Conservation (phyloP, 1,140 invertebrate genomes). For the Berghia stephanieae region DNA sequence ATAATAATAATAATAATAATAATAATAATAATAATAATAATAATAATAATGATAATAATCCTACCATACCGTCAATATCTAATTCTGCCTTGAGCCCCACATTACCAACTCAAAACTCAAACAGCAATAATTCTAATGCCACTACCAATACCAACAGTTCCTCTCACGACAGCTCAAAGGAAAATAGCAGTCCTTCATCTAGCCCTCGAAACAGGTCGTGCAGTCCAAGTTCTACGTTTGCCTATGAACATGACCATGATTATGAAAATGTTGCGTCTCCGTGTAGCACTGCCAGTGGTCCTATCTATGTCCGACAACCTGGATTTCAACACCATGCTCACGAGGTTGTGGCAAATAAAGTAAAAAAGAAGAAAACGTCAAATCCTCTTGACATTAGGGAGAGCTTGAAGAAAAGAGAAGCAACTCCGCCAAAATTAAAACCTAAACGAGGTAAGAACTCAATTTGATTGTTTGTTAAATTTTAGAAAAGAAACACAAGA, state of each 20-base stretch:
- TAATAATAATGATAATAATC: no score
- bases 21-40: no score
- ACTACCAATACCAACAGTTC: neutral
- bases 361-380: conserved; percentile 59
- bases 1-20: no score
- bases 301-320: conserved; percentile 65
- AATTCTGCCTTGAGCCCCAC: no score
- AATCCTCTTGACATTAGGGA: conserved; percentile 45
- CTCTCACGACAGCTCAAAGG: neutral
- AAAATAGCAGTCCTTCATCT: conserved; percentile 21
- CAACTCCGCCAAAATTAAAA: conserved; percentile 59
- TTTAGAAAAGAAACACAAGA: no score
- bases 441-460: conserved; percentile 54
- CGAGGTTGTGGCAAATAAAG: conserved; percentile 49
- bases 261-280: conserved; percentile 63
- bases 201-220: conserved; percentile 19
- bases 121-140: neutral
- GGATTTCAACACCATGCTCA: conserved; percentile 66
- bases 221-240: conserved; percentile 43
- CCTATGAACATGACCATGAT: conserved; percentile 59
- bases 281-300: conserved; percentile 66
- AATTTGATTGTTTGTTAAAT: conserved; percentile 42
- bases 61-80: no score
- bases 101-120: no score
- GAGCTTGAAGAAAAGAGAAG: conserved; percentile 53